Evolutionary conservation across 2,113 vertebrate species (phyloP).

Genomic region (Neotoma lepida): DNA sequence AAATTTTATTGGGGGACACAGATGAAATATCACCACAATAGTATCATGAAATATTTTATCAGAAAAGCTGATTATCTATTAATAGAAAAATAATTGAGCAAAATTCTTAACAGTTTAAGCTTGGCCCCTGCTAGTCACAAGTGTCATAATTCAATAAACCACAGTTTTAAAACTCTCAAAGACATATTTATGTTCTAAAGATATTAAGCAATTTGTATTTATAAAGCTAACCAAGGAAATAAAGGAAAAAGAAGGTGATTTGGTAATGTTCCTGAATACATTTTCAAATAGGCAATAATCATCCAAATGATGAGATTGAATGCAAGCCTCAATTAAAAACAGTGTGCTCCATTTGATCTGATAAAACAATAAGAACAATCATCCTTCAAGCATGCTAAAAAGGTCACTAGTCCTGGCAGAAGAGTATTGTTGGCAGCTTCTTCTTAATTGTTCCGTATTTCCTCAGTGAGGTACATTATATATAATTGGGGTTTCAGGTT

Average conservation of each 20-base stretch:
- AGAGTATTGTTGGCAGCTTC: not conserved
- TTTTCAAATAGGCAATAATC: conserved; percentile 59
- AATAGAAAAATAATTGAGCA: conserved; percentile 32
- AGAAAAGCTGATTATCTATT: conserved; percentile 25
- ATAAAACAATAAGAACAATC: conserved; percentile 60
- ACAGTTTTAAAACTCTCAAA: conserved; percentile 31
- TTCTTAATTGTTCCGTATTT: conserved; percentile 46
- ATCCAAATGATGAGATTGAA: conserved; percentile 39
- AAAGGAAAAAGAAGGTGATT: conserved; percentile 3
- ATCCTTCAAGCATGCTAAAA: conserved; percentile 40
- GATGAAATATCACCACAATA: too few relatives aligned
- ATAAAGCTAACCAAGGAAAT: conserved; percentile 49
- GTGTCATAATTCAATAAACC: conserved; percentile 56
- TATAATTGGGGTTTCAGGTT: conserved; percentile 52
- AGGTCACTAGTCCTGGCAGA: conserved; percentile 46
- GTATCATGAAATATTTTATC: not conserved
- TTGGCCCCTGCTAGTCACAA: not conserved
- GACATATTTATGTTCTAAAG: conserved; percentile 46
- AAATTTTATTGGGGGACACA: too few relatives aligned
- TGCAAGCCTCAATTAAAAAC: conserved; percentile 55
- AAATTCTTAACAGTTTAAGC: conserved; percentile 18
- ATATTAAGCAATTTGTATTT: conserved; percentile 40
- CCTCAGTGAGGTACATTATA: conserved; percentile 31
- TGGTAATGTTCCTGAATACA: not conserved
- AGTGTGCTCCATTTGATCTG: conserved; percentile 61